Evolutionary conservation across 1,140 invertebrate species (phyloP), one percentile per base, ranked within the genome.

Genomic region (Leptonema lineaticorne): DNA sequence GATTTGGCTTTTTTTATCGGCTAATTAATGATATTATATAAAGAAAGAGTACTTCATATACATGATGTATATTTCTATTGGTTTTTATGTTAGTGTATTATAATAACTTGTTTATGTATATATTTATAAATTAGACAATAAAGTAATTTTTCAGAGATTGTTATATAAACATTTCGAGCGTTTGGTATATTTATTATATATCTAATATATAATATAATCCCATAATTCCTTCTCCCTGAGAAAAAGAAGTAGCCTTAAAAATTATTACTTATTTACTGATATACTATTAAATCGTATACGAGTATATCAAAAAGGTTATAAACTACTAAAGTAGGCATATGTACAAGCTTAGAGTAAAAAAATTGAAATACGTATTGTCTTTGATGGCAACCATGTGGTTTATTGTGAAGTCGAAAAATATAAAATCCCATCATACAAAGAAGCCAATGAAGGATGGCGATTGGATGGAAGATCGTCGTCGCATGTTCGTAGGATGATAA

Each of bases 401-500:
- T n/a, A n/a, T n/a, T n/a, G n/a, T n/a, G n/a, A n/a, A n/a, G n/a
- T n/a, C n/a, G n/a, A n/a, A n/a, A n/a, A n/a, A n/a, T n/a, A n/a
- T n/a, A n/a, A n/a, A n/a, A n/a, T 45, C 3, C 37, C 37, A 16
- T 45, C 37, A 45, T 16, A 16, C 37, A 45, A 16, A 45, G 11
- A 14, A 3, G 50, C 22, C 1, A 24, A 53, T 7, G 29, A 26
- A 53, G 50, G 50, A 62, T 46, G 46, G 18, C 67, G 64, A 70
- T 67, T 63, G 69, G 59, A 63, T 58, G 63, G 26, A 64, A 70
- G 63, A 53, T 30, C 29, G 41, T 56, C 41, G 50, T 41, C 63
- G 68, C 29, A 62, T 41, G 67, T 33, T 60, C 58, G 20, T 37
- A 9, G 57, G 45, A 68, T 68, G 67, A 62, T 53, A 60, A 53